Percentiles rank a stretch among this genome's conserved stretches.
Evolutionary conservation across 2,797 vertebrate genomes (phyloP).

Genomic region (Sibirionetta formosa): DNA sequence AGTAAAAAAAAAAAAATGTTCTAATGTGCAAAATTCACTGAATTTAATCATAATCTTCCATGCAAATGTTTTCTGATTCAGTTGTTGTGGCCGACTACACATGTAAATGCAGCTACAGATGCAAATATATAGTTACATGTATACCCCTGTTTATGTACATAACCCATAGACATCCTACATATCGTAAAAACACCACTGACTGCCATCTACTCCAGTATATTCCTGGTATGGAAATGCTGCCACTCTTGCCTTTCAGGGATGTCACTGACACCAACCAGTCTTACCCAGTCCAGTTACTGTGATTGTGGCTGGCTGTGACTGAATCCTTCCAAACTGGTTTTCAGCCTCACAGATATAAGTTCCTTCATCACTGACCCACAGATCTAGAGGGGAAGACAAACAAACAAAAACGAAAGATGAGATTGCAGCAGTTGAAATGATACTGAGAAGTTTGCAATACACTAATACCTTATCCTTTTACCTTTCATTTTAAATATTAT

Average conservation of each 20-base stretch:
- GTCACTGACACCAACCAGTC: not conserved
- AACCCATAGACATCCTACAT: not conserved
- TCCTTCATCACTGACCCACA: slow-evolving; percentile 94
- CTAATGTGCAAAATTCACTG: not conserved
- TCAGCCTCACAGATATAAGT: slow-evolving; percentile 94
- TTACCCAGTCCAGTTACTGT: slow-evolving; percentile 96
- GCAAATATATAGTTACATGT: not conserved
- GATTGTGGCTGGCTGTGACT: slow-evolving; percentile 83
- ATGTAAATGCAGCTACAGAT: not conserved
- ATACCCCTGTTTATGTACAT: accelerated
- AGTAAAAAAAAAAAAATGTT: not conserved
- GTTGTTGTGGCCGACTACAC: not conserved
- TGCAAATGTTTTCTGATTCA: not conserved
- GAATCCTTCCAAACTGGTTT: slow-evolving; percentile 95
- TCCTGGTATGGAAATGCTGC: not conserved
- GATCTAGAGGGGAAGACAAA: slow-evolving; percentile 80
- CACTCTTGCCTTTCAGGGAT: too few relatives aligned
- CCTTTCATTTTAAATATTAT: not conserved
- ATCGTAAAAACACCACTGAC: not conserved
- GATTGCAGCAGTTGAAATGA: not conserved
- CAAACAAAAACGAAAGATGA: not conserved
- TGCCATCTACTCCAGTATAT: not conserved
- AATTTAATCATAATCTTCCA: not conserved
- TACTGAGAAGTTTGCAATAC: not conserved
- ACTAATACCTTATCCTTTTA: not conserved